Evolutionary conservation across 2,888 invertebrate genomes (phyloP).

Genomic region (Trissolcus brochymenae): DNA sequence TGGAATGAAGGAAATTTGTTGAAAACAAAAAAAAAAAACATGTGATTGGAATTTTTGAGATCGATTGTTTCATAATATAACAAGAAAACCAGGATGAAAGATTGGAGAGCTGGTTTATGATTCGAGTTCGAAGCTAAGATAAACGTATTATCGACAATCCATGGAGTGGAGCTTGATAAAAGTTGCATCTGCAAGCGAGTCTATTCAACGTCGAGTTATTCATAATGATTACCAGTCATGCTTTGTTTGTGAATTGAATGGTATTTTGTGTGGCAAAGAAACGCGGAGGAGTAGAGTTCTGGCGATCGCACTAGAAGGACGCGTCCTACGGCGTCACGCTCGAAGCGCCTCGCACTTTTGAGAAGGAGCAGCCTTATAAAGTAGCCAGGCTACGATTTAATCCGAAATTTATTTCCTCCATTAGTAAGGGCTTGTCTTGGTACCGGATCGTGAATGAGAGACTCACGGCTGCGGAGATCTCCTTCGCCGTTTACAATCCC

Average conservation of each 20-base stretch:
- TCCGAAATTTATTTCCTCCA: slow-evolving; percentile 77
- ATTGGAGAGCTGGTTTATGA: too few relatives aligned
- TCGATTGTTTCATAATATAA: too few relatives aligned
- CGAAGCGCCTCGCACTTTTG: slow-evolving; percentile 64
- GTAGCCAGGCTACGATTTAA: slow-evolving; percentile 76
- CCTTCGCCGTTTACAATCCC: slow-evolving; percentile 23
- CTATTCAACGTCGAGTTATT: slow-evolving; percentile 23
- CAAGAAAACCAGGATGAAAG: too few relatives aligned
- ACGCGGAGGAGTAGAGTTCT: slow-evolving; percentile 62
- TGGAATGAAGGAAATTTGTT: too few relatives aligned
- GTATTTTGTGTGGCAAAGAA: slow-evolving; percentile 32
- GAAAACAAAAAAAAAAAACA: too few relatives aligned
- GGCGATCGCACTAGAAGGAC: slow-evolving; percentile 61
- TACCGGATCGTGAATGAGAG: slow-evolving; percentile 73
- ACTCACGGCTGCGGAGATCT: slow-evolving; percentile 64
- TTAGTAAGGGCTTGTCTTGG: slow-evolving; percentile 76
- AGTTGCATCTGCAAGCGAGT: slow-evolving; percentile 10
- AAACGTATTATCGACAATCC: slow-evolving; percentile 1
- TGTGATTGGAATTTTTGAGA: too few relatives aligned
- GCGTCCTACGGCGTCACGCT: slow-evolving; percentile 64
- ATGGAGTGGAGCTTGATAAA: neutral
- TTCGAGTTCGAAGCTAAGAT: neutral
- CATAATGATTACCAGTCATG: slow-evolving; percentile 30
- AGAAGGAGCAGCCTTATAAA: slow-evolving; percentile 74
- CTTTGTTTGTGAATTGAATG: slow-evolving; percentile 48